Base-by-base conservation (phyloP, 1,140 invertebrate species). In the Zaprionus capensis region DNA sequence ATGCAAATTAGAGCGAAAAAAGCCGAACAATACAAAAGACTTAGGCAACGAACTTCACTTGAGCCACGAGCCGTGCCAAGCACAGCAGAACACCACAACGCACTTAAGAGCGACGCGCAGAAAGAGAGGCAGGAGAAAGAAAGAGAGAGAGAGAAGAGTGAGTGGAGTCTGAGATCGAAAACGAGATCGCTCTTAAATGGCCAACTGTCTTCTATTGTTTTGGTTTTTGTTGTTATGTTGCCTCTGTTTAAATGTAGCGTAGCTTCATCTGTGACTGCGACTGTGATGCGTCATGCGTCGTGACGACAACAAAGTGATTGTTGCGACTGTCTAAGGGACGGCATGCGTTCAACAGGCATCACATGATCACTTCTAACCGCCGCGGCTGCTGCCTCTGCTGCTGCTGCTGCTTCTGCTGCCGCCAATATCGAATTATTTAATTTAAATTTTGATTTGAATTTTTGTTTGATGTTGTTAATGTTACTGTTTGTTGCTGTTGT, bases 391-490 rank as follows among this genome's bases (percentile, higher is more conserved):
- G 38, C 5, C 28, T 22, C n/a, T 24, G 31, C 51, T 34, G 34
- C 38, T n/a, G 38, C 38, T 41, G 1, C 15, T n/a, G 5, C 38
- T 15, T 12, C 17, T 4, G 22, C 53, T 55, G 69, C 61, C 15
- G 56, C 82, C 76, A 80, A 77, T 69, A 73, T 81, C 55, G 65
- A 67, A 76, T 90, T 82, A 85, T 90, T 90, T 88, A 73, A 88
- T 90, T 88, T 85, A 85, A 90, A 90, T 88, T 90, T 88, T 79
- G 81, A 85, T 88, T 88, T 90, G 78, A 81, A 81, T 81, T 84
- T 72, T 87, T 77, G 75, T 77, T 77, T 71, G 80, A 78, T 82
- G 80, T 66, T 80, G 68, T 66, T 84, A 66, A 81, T 80, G 70
- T 71, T 81, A 22, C 24, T 83, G 44, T 70, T 46, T 46, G 12